phyloP scores from a whole-genome alignment of 2,797 vertebrate species.

The Streptopelia turtur region DNA sequence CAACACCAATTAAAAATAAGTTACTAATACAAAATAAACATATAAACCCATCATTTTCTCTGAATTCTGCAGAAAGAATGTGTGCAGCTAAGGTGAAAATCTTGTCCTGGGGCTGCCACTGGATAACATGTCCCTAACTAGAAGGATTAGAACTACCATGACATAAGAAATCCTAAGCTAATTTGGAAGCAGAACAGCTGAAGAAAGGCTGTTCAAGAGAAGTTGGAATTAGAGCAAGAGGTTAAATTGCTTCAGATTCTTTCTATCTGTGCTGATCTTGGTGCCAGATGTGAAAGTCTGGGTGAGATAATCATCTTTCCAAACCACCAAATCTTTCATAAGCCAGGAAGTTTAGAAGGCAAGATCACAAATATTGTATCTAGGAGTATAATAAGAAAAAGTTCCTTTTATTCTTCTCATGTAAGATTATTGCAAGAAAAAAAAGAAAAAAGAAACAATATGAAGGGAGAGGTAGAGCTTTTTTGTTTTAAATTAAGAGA shows the following conservation, averaged over 20 bases:
- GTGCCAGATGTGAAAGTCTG: conserved; percentile 56
- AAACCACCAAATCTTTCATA: conserved; percentile 27
- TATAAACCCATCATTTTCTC: neutral
- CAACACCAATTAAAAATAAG: neutral
- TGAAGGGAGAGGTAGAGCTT: neutral
- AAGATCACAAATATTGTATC: neutral
- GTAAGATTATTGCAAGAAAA: neutral
- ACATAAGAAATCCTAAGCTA: conserved; percentile 59
- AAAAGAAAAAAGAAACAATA: neutral
- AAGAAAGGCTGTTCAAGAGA: conserved; percentile 61
- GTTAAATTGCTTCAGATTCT: conserved; percentile 62
- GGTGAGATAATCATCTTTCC: conserved; percentile 1
- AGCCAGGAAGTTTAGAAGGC: neutral
- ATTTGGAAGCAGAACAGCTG: conserved; percentile 58
- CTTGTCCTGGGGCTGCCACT: conserved; percentile 5
- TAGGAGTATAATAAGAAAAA: neutral
- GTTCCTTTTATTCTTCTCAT: neutral
- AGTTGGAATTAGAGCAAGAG: conserved; percentile 52
- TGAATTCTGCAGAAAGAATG: neutral
- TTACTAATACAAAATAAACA: neutral
- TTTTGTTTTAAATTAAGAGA: neutral
- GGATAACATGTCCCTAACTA: conserved; percentile 41
- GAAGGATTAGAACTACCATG: conserved; percentile 59
- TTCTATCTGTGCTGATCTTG: conserved; percentile 38
- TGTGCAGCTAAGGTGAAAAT: neutral